Conservation (phyloP, 2,113 vertebrate genomes). For the Tragelaphus scriptus region DNA sequence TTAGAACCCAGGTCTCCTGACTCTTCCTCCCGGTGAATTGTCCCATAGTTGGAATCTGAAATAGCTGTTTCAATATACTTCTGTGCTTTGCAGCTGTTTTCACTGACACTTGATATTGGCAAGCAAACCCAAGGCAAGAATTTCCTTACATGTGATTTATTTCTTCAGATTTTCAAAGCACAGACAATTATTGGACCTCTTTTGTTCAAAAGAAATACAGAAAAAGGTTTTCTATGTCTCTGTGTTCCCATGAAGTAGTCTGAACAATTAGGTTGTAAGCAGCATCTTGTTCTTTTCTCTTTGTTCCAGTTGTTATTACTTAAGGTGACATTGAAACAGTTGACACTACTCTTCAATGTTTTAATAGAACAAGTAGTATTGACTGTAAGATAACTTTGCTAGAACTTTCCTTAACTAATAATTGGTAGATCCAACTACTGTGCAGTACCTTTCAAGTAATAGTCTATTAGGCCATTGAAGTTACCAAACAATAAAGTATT, state of each 20-base stretch:
- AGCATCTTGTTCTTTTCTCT: neutral
- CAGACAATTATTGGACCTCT: neutral
- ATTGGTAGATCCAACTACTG: neutral
- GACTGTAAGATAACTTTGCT: neutral
- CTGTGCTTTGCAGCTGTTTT: neutral
- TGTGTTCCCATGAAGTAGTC: neutral
- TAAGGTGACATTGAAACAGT: neutral
- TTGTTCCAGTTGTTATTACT: conserved; percentile 1
- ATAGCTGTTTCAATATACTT: neutral
- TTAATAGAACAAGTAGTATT: neutral
- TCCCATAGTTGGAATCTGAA: neutral
- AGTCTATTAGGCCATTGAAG: neutral
- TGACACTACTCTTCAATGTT: neutral
- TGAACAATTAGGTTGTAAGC: neutral
- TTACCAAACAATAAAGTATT: neutral
- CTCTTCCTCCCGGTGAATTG: neutral
- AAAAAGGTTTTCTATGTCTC: neutral
- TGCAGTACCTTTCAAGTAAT: neutral
- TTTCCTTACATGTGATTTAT: neutral
- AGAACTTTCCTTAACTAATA: neutral
- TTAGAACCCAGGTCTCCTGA: neutral
- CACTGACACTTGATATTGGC: neutral
- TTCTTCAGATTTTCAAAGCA: neutral
- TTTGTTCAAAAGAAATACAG: conserved; percentile 16
- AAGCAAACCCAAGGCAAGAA: neutral